Evolutionary conservation across 2,113 vertebrate genomes (phyloP), one percentile per base, ranked within the genome.

Genomic region (Lethenteron camtschaticum): DNA sequence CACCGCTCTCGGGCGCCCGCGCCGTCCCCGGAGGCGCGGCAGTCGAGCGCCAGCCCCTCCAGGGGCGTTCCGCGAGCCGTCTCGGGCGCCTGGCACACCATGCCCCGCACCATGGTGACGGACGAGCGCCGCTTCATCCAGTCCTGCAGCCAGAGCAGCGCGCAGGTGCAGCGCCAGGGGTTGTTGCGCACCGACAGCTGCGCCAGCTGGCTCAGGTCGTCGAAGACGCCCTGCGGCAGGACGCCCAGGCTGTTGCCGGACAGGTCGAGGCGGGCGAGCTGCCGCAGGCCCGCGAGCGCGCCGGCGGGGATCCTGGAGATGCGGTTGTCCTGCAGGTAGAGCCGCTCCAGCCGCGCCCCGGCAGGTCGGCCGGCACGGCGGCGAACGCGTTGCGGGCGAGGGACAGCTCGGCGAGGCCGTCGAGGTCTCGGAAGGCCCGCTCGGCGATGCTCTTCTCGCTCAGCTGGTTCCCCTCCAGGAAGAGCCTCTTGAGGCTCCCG

Each of bases 11-110:
- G 5, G 6, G 41, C 41, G 41, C 41, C 41, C 41, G 41, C 41
- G 41, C 41, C 41, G 41, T 41, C 41, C 41, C 41, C 41, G 41
- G 41, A 41, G 41, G 41, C 41, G 41, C 41, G 41, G 41, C 41
- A 41, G 41, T 41, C 41, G 41, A 41, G 41, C 41, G 83, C 87
- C 68, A 99, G 84, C 79, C 96, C 92, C 81, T 99, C 96, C 77
- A 99, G 89, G 20, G 94, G 90, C 94, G 96, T 99, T 16, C 94
- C 94, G 73, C 92, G 88, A 24, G 96, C 94, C 72, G 90, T 95
- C 72, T 99, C 92, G 2, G 92, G 94, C 2, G 90, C 91, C 78
- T 99, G 92, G 78, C 94, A 99, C 92, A 99, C 96, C 72, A 96
- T 85, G 56, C 94, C 94, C n/a, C 94, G 91, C 55, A 95, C 94